Evolutionary conservation across 2,113 vertebrate genomes (phyloP).

Genomic region (Stictonetta naevosa): DNA sequence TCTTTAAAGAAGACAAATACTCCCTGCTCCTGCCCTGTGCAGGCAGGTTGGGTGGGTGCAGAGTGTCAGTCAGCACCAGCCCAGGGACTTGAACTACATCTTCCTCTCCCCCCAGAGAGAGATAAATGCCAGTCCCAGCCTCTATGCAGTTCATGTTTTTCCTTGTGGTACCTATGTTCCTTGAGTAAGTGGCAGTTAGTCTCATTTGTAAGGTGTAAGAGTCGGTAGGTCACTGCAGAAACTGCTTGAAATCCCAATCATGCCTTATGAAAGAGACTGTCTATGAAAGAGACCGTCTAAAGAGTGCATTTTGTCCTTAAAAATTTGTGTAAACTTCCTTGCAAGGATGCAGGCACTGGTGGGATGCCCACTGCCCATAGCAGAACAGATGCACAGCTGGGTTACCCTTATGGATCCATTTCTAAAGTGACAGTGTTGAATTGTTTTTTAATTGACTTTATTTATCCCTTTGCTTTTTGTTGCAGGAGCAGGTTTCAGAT

Average conservation of each 20-base stretch:
- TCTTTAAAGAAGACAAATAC: neutral
- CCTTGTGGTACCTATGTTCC: rapidly evolving
- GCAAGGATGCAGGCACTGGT: neutral
- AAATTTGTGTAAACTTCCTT: neutral
- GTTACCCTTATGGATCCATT: neutral
- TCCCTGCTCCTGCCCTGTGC: neutral
- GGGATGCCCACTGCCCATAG: neutral
- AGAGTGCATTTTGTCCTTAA: neutral
- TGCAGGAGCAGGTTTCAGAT: slow-evolving; percentile 7
- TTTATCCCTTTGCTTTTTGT: neutral
- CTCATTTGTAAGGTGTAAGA: too few relatives aligned
- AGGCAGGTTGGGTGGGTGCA: neutral
- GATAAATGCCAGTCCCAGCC: neutral
- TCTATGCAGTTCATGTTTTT: neutral
- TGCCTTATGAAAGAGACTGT: neutral
- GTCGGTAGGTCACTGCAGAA: neutral
- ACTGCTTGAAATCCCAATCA: rapidly evolving
- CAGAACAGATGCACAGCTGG: neutral
- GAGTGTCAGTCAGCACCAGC: neutral
- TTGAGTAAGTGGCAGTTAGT: neutral
- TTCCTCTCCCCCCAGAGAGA: neutral
- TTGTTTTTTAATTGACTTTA: neutral
- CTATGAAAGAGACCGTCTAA: neutral
- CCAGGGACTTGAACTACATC: neutral
- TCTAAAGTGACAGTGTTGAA: neutral